Conservation (phyloP, 2,113 vertebrate species). For the Stegostoma tigrinum region DNA sequence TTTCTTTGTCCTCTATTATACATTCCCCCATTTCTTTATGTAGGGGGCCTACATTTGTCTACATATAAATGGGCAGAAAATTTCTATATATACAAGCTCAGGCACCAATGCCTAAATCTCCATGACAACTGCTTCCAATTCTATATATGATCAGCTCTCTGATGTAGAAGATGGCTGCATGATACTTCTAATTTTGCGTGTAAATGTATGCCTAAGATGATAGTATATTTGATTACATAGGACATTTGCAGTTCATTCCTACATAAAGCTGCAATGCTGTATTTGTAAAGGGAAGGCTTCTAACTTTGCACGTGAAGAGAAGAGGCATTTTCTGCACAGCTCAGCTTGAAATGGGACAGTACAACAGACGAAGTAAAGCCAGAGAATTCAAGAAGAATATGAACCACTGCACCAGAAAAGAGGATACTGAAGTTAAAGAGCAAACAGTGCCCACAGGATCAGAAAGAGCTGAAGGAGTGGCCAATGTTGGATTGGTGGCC, state of each 20-base stretch:
- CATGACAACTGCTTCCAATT: not conserved
- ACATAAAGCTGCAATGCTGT: not conserved
- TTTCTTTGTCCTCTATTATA: too few relatives aligned
- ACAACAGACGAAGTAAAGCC: not conserved
- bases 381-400: not conserved
- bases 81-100: not conserved
- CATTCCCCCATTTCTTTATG: too few relatives aligned
- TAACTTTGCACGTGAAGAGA: not conserved
- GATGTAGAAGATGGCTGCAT: not conserved
- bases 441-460: not conserved
- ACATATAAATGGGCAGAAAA: not conserved
- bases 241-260: not conserved
- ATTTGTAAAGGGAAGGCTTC: not conserved
- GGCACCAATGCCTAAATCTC: not conserved
- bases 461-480: not conserved
- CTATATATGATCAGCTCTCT: not conserved
- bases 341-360: not conserved
- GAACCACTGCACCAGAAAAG: not conserved
- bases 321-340: not conserved
- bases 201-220: not conserved
- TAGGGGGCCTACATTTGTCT: too few relatives aligned
- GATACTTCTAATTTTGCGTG: not conserved
- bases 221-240: not conserved
- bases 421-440: not conserved
- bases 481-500: not conserved